A percentile compares a stretch with the other conserved stretches of the same genome.
phyloP scores from a whole-genome alignment of 2,797 vertebrate species.

The Scolopax bukidnonensis region DNA sequence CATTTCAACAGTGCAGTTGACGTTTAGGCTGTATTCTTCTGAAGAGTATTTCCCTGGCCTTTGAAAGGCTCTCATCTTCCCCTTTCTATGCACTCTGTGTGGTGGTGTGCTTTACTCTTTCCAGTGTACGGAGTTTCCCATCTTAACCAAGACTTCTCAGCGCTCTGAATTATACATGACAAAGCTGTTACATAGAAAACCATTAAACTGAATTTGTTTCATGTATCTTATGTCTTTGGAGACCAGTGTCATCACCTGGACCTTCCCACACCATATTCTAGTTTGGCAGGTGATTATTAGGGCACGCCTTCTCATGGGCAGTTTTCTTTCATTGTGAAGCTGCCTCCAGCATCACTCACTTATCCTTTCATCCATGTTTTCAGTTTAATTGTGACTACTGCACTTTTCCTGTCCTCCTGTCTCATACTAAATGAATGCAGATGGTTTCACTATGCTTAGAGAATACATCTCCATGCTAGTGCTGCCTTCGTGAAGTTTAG shows the following conservation, averaged over 20 bases:
- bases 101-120: conserved; percentile 44
- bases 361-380: background rate
- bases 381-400: background rate
- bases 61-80: conserved; percentile 10
- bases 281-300: background rate
- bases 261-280: background rate
- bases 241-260: background rate
- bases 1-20: background rate
- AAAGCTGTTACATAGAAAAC: background rate
- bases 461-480: background rate
- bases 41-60: conserved; percentile 27
- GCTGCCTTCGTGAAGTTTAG: background rate
- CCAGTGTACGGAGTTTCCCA: background rate
- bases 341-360: background rate
- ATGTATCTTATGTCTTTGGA: rapidly evolving
- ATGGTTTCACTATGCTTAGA: background rate
- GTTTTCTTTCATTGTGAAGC: background rate
- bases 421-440: background rate
- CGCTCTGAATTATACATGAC: conserved; percentile 13
- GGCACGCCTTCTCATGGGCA: background rate
- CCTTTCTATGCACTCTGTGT: conserved; percentile 22
- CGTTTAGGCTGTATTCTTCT: background rate
- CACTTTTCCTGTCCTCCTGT: background rate
- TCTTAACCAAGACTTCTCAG: conserved; percentile 22
- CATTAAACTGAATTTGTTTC: background rate